A percentile compares a stretch with the other conserved stretches of the same genome.
Evolutionary conservation across 2,113 vertebrate species (phyloP).

Genomic region (Strigops habroptila): DNA sequence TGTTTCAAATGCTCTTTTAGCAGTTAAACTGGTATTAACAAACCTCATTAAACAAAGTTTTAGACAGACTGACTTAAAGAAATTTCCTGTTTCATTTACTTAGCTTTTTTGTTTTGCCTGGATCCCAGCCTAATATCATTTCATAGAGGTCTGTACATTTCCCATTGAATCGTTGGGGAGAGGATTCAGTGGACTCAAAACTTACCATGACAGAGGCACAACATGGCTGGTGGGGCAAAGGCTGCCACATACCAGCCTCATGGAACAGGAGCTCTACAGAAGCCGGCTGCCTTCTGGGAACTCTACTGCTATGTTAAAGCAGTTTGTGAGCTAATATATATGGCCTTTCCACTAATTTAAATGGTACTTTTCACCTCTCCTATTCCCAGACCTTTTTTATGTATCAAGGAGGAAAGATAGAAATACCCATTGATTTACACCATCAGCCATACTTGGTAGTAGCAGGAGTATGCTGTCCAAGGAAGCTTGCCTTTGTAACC

Average conservation of each 20-base stretch:
- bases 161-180: rapidly evolving
- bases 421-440: not conserved
- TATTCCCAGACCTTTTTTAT: not conserved
- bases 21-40: not conserved
- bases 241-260: not conserved
- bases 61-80: not conserved
- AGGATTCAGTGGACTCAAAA: not conserved
- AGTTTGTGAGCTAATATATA: not conserved
- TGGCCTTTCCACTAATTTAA: not conserved
- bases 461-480: not conserved
- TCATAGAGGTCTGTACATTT: not conserved
- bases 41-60: not conserved
- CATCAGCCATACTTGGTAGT: not conserved
- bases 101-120: not conserved
- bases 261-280: not conserved
- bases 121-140: not conserved
- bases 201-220: not conserved
- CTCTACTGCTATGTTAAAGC: not conserved
- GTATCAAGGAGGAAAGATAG: not conserved
- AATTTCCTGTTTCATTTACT: not conserved
- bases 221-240: not conserved
- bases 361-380: not conserved
- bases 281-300: not conserved
- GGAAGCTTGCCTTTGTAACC: not conserved
- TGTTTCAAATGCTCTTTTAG: not conserved